Evolutionary conservation across 1,140 invertebrate genomes (phyloP).

Genomic region (Pentalonia nigronervosa): DNA sequence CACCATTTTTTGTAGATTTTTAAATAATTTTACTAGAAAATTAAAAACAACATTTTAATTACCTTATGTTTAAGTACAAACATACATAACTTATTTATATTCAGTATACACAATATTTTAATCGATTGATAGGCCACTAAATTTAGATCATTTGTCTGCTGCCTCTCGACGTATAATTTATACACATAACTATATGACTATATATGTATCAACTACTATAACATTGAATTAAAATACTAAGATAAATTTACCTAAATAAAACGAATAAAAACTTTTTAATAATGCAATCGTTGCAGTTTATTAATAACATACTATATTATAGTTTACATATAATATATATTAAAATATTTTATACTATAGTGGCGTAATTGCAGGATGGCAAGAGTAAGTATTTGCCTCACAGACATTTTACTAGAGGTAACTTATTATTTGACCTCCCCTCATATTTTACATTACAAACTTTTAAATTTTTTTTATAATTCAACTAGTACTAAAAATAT

Average conservation of each 20-base stretch:
- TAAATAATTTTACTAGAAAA: no score
- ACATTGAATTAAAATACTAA: not conserved
- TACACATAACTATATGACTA: not conserved
- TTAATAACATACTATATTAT: conserved; percentile 3
- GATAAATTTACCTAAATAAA: not conserved
- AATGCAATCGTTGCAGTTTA: not conserved
- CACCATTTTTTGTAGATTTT: not conserved
- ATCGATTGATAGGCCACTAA: not conserved
- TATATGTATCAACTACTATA: not conserved
- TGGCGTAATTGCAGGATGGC: not conserved
- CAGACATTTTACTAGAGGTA: not conserved
- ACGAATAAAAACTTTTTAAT: not conserved
- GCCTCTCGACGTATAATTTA: not conserved
- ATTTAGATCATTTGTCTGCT: not conserved
- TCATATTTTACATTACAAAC: not conserved
- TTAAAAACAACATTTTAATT: not conserved
- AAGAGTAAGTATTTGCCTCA: not conserved
- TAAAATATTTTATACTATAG: not conserved
- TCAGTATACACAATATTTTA: not conserved
- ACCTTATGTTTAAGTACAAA: not conserved
- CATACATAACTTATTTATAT: not conserved
- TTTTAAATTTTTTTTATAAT: not conserved
- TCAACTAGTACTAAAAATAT: not conserved
- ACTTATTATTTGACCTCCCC: not conserved
- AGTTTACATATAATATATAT: not conserved